Evolutionary conservation across 2,797 vertebrate species (phyloP), one percentile per base, ranked within the genome.

Genomic region (Neosalanx taihuensis): DNA sequence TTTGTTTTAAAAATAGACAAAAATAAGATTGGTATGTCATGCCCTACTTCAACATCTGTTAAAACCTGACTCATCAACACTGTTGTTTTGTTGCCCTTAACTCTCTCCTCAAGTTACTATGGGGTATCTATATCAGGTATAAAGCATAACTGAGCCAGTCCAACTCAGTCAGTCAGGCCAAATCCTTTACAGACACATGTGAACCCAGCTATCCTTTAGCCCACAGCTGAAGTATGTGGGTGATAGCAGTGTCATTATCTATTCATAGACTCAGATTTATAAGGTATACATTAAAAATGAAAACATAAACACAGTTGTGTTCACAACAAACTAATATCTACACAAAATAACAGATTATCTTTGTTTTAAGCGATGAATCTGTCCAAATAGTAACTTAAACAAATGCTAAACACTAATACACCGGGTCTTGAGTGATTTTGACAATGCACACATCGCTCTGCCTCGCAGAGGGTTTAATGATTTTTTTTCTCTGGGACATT

Each of bases 1-100:
- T 1, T 79, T 5, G 70, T 68, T 78, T 79, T 72, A 23, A 79
- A 7, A 41, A 41, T 13, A 13, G 41, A 46, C 41, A 3, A 46
- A 46, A 46, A 46, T 3, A 46, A 46, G 10, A 46, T 10, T 41
- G 35, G 7, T 37, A 7, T 37, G 9, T 41, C 23, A 26, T 26
- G 23, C 23, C 23, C 23, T 26, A 26, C 23, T 26, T 26, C 37
- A 7, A 10, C 41, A 12, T 13, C 10, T 46, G 10, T 12, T 46
- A 46, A 46, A 12, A 13, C 41, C 41, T 46, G 9, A 12, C 41
- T 13, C 41, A 46, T 46, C 12, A 9, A 46, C 41, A 13, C 13
- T 46, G 41, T 46, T 46, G 41, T 46, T 46, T 2, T 46, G 41
- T 3, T 13, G 9, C 41, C 41, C 41, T 46, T 3, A 46, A 12